Base-by-base conservation (phyloP, 2,888 invertebrate genomes). In the Rhamnusium bicolor region DNA sequence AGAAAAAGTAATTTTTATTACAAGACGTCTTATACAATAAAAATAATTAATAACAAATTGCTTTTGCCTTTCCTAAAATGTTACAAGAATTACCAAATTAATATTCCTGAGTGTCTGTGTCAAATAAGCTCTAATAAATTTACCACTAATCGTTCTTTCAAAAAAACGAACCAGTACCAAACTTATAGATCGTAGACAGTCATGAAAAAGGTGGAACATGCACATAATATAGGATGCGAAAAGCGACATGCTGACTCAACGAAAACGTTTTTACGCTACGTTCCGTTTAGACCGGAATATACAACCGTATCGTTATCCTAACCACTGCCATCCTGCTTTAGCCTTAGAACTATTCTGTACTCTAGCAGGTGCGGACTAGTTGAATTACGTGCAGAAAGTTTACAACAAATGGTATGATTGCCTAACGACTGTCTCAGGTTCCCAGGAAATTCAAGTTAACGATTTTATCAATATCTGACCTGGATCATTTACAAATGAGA, bases 231-330 rank as follows among this genome's bases (percentile, higher is more conserved):
- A 54, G 73, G 61, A 74, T 69, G 71, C 74, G 56, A 68, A 56
- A 47, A 61, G 60, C 73, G 73, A 63, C 74, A 63, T 67, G 80
- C 80, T 80, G 80, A 80, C 76, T 77, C 73, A 49, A 71, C 74
- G 27, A 66, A 40, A 77, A 77, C 68, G 76, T 76, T 78, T 74
- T 77, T 75, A 73, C 73, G 76, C 69, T 71, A 65, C 69, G 72
- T 71, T 69, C 70, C 69, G 67, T 60, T 65, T 58, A 69, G 75
- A 79, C 78, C 75, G 76, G 76, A 75, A 73, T 71, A 63, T 79
- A 78, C 70, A n/a, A 76, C 67, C 65, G 62, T 71, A 68, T 73
- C 74, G 72, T 77, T 77, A 73, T 69, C 71, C 61, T 66, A 63
- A 72, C 60, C 63, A 51, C 16, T 27, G 68, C 46, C 47, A 24